Conservation (phyloP, 2,888 invertebrate species). For the Dynastes hyllus region DNA sequence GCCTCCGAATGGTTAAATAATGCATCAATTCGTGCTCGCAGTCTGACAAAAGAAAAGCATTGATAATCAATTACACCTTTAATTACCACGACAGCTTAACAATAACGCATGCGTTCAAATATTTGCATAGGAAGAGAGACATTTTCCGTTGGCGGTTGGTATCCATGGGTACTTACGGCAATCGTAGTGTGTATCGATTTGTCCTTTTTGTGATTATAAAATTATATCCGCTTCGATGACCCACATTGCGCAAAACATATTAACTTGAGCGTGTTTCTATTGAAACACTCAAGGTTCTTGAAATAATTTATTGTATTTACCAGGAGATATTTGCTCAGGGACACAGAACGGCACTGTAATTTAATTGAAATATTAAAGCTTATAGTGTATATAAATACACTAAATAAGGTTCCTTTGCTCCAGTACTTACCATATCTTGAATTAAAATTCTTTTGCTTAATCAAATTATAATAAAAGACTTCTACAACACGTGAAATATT, state of each 20-base stretch:
- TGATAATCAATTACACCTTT: slow-evolving; percentile 40
- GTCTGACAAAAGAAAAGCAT: slow-evolving; percentile 22
- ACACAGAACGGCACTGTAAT: slow-evolving; percentile 13
- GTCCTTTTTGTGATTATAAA: slow-evolving; percentile 44
- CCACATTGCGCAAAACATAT: slow-evolving; percentile 39
- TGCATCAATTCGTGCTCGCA: slow-evolving; percentile 14
- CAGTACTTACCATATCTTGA: too few relatives aligned
- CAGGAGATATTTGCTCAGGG: slow-evolving; percentile 15
- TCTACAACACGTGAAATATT: too few relatives aligned
- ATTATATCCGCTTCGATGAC: slow-evolving; percentile 44
- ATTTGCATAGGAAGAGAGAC: slow-evolving; percentile 29
- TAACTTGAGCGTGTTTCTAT: neutral
- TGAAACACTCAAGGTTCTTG: neutral
- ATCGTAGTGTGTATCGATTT: slow-evolving; percentile 37
- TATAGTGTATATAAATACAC: neutral
- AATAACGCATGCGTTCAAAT: slow-evolving; percentile 38
- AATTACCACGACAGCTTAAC: slow-evolving; percentile 35
- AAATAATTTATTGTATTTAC: slow-evolving; percentile 40
- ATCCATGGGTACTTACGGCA: slow-evolving; percentile 8
- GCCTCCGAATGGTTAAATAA: slow-evolving; percentile 9
- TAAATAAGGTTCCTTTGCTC: too few relatives aligned
- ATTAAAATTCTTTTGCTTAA: too few relatives aligned
- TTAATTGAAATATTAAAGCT: slow-evolving; percentile 31
- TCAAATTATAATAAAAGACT: too few relatives aligned
- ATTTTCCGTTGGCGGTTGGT: slow-evolving; percentile 2